These are phyloP conservation scores for Eolophus roseicapilla DNA, from an alignment of 2,113 vertebrate species.

Conservation along the genomic window DNA sequence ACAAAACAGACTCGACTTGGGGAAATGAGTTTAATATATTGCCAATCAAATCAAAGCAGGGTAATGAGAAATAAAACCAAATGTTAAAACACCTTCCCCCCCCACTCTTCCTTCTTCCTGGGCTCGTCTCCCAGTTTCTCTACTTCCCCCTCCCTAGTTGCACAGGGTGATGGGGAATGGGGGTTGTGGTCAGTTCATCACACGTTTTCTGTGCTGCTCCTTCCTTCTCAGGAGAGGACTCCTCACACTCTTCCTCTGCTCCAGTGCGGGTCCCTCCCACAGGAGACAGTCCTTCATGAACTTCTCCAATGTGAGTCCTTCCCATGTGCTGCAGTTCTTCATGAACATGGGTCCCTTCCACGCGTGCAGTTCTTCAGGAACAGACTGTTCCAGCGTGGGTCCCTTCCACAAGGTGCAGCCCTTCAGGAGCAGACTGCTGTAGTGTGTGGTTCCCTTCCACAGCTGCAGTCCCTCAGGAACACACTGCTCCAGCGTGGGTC, in stretches of 20 bases:
- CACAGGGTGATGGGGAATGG: fast-evolving
- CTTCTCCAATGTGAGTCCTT: neutral
- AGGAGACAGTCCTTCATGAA: neutral
- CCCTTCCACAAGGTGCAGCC: too few relatives aligned
- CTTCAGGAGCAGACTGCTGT: too few relatives aligned
- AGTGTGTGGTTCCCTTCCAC: too few relatives aligned
- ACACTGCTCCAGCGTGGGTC: too few relatives aligned
- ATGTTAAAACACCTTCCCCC: neutral
- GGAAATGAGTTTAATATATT: neutral
- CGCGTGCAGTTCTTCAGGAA: too few relatives aligned
- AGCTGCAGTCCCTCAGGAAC: too few relatives aligned
- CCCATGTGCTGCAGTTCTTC: neutral
- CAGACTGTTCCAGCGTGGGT: too few relatives aligned
- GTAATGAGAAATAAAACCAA: neutral
- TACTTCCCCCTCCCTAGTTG: fast-evolving
- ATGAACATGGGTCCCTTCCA: neutral
- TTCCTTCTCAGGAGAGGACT: neutral
- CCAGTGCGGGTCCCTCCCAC: neutral
- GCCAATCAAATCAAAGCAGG: neutral
- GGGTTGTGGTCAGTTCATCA: neutral
- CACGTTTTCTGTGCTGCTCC: neutral
- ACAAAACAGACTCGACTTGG: neutral
- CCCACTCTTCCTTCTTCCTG: neutral
- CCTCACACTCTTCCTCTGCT: neutral
- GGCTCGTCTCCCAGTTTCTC: neutral